Conservation (phyloP, 2,113 vertebrate species). For the Dicentrarchus labrax region DNA sequence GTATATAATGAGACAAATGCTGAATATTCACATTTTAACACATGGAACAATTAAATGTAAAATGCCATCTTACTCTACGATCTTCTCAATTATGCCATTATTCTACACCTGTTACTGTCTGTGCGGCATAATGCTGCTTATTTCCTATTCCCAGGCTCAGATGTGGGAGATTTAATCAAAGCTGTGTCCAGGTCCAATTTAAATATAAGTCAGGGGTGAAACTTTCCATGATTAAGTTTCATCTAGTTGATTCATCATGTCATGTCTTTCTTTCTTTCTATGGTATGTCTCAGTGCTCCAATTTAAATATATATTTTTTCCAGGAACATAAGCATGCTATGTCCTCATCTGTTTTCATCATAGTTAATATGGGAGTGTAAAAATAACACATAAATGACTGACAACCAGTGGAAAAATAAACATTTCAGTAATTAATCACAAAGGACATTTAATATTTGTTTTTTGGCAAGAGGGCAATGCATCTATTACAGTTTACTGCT, state of each 20-base stretch:
- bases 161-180: background rate
- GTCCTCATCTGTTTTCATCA: background rate
- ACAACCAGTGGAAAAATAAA: slow-evolving; percentile 26
- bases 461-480: background rate
- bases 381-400: background rate
- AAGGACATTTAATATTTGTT: slow-evolving; percentile 15
- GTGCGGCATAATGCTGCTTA: background rate
- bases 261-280: background rate
- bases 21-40: background rate
- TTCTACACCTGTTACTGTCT: no score
- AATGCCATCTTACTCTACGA: background rate
- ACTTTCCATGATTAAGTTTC: background rate
- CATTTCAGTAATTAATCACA: slow-evolving; percentile 49
- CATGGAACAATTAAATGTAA: background rate
- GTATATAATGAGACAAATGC: background rate
- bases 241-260: background rate
- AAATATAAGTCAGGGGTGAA: background rate
- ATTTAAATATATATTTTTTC: background rate
- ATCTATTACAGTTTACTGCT: slow-evolving; percentile 37
- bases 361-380: background rate
- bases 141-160: background rate
- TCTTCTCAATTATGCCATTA: no score
- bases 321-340: background rate
- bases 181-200: background rate
- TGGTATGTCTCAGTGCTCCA: background rate